Base-by-base conservation (phyloP, 2,797 vertebrate genomes). In the Fringilla coelebs region DNA sequence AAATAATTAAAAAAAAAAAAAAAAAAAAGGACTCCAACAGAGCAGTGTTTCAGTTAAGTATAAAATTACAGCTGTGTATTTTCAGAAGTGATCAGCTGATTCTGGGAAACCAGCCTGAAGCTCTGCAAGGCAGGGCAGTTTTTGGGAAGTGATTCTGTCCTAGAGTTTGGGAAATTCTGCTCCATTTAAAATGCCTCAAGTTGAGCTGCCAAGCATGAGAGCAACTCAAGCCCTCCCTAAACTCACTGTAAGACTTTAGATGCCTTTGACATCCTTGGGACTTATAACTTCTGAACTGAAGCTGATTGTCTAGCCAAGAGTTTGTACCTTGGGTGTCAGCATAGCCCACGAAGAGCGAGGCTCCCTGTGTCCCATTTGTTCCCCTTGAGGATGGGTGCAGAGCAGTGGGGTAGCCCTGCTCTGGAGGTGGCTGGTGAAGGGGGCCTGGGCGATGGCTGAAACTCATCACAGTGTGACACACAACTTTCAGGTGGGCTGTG, bases 261-360 rank as follows among this genome's bases (percentile, higher is more conserved):
- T 68, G 65, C 54, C n/a, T 67, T 74, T 87, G 36, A n/a, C 21
- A 58, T 29, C 17, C 19, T 41, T 45, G 41, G 17, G 19, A 28
- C 20, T 62, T 81, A 11, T 0, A 25, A 6, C 4, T 17, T 80
- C 22, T n/a, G 14, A 28, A 10, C 36, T 62, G 68, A 40, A 61
- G 57, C 66, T 86, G n/a, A 7, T 26, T 78, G 21, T 82, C 40
- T 51, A 46, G 51, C 45, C 32, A 13, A 3, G 81, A 54, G 32
- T 54, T 63, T 54, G 20, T n/a, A 4, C 58, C 49, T 54, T 32
- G 49, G 16, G 28, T 70, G 41, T 48, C 36, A 83, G 48, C 0
- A 0, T 48, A 46, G 73, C 41, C 13, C 34, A 12, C 0, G 2
- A 25, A 32, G n/a, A 65, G 28, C 0, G 2, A 55, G 58, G 41